Conservation (phyloP, 1,140 invertebrate species). For the Drosophila ironensis region DNA sequence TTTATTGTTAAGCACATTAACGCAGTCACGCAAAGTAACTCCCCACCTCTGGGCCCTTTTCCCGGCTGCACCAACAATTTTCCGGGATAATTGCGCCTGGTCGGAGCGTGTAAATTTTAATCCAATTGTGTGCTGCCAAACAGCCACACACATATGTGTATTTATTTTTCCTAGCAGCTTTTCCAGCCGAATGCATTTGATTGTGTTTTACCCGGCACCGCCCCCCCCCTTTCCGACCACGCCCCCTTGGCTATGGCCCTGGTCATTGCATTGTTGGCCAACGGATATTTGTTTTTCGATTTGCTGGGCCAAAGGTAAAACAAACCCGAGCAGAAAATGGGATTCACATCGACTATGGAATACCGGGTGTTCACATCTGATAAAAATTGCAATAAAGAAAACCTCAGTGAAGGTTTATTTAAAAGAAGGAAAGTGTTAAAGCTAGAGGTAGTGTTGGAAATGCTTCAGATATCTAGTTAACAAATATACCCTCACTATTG, state of each 20-base stretch:
- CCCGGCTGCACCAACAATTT: background rate
- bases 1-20: constrained; percentile 80
- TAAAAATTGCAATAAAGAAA: no score
- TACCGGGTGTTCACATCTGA: background rate
- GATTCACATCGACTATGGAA: background rate
- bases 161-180: constrained; percentile 77
- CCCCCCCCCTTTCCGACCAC: constrained; percentile 14
- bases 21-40: constrained; percentile 68
- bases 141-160: constrained; percentile 51
- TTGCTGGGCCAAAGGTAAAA: constrained; percentile 62
- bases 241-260: constrained; percentile 32
- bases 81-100: constrained; percentile 70
- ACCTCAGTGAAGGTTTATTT: no score
- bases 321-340: background rate
- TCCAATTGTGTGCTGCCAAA: constrained; percentile 73
- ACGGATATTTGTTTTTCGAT: constrained; percentile 58
- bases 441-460: background rate
- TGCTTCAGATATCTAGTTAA: background rate
- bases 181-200: constrained; percentile 75
- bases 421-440: background rate
- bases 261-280: constrained; percentile 65
- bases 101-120: constrained; percentile 77
- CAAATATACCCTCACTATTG: no score
- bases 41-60: background rate
- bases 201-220: constrained; percentile 67